Evolutionary conservation across 2,888 invertebrate genomes (phyloP).

Genomic region (Candidula unifasciata): DNA sequence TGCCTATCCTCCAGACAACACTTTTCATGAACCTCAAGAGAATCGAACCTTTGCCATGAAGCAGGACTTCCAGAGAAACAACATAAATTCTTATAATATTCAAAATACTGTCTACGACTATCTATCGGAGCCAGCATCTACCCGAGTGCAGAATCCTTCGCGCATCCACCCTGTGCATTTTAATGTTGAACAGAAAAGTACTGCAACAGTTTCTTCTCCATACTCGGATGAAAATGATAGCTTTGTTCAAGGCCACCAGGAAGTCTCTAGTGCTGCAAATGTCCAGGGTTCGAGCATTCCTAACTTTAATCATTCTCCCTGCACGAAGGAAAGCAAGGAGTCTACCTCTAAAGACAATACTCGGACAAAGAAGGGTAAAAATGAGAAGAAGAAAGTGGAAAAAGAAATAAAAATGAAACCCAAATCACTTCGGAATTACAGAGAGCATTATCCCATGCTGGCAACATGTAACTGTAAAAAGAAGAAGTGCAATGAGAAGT

Average conservation of each 20-base stretch:
- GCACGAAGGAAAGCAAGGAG: neutral
- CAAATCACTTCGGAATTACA: conserved; percentile 36
- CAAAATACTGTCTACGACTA: neutral
- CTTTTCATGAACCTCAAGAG: neutral
- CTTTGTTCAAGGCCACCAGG: neutral
- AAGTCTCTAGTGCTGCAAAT: neutral
- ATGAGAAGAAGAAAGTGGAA: neutral
- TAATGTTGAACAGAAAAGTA: neutral
- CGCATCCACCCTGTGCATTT: neutral
- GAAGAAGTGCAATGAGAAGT: conserved; percentile 42
- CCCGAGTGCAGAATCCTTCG: neutral
- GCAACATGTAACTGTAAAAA: conserved; percentile 40
- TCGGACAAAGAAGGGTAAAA: conserved; percentile 5
- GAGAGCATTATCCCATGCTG: conserved; percentile 40
- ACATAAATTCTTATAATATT: neutral
- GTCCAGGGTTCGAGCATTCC: neutral
- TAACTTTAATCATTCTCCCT: neutral
- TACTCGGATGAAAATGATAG: conserved; percentile 39
- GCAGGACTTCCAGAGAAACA: conserved; percentile 23
- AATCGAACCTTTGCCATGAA: neutral
- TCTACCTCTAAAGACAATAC: neutral
- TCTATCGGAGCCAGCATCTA: neutral
- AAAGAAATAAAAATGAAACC: conserved; percentile 16
- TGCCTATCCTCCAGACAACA: neutral
- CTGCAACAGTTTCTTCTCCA: neutral